Percentiles rank a stretch among this genome's conserved stretches.
These are phyloP conservation scores for Phaetusa simplex DNA, from an alignment of 2,113 vertebrate species.

Conservation along the genomic window DNA sequence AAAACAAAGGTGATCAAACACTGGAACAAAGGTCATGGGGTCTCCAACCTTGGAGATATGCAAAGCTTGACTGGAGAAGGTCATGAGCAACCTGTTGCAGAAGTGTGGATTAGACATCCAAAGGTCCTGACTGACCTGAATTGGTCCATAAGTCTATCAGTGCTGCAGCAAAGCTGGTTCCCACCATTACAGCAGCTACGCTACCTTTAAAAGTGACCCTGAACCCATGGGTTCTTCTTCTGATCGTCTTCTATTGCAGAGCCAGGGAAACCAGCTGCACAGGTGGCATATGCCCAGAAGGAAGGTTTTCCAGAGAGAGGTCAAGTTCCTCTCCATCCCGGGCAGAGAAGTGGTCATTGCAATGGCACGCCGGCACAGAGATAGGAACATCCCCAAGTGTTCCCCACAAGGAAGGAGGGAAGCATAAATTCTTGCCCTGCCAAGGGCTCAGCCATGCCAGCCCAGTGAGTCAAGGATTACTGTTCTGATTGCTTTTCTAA, in stretches of 20 bases:
- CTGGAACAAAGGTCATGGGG: not conserved
- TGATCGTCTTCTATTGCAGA: not conserved
- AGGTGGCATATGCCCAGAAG: not conserved
- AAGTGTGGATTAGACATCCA: not conserved
- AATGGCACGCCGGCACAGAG: not conserved
- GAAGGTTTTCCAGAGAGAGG: not conserved
- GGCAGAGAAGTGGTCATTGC: not conserved
- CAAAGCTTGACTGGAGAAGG: not conserved
- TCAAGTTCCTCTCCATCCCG: not conserved
- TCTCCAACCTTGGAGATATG: not conserved
- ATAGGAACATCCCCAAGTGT: not conserved
- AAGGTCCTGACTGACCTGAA: not conserved
- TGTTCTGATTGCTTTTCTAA: slow-evolving; percentile 47
- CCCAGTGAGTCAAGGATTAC: slow-evolving; percentile 55
- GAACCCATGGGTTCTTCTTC: not conserved
- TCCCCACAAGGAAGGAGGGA: slow-evolving; percentile 37
- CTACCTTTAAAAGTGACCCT: not conserved
- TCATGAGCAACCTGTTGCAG: not conserved
- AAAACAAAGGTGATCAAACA: not conserved
- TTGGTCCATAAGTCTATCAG: not conserved
- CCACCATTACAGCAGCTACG: not conserved
- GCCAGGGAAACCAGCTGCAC: not conserved
- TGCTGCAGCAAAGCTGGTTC: not conserved
- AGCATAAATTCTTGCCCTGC: not conserved
- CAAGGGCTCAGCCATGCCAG: not conserved